Base-by-base conservation (phyloP, 2,888 invertebrate species). In the Spodoptera picta region DNA sequence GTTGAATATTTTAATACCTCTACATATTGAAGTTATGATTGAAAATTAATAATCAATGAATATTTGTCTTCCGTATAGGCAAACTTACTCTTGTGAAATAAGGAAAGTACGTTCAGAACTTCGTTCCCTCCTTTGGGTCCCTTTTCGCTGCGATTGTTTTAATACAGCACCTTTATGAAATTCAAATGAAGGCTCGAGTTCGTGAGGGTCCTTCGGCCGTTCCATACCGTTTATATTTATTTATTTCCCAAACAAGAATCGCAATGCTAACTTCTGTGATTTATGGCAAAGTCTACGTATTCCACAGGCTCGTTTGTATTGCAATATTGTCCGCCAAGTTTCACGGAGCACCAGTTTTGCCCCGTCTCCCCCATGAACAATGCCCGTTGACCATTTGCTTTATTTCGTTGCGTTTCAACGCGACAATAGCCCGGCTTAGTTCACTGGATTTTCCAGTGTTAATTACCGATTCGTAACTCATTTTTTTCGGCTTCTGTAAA, bases 151-250 rank as follows among this genome's bases (percentile, higher is more conserved):
- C 84, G 83, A 86, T 89, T 90, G 86, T 88, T 90, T 85, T 85
- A 87, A 89, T 83, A 87, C 83, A 83, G 83, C 82, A 85, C 85
- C 84, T 89, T 87, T 89, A 87, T 90, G 88, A 89, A 90, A 89
- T 91, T 90, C 87, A 90, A 89, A 92, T 90, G 83, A 88, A 81
- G 74, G 63, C 78, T 71, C 68, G 65, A 73, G 80, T 81, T 80
- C 79, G 77, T 71, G 58, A 73, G 71, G 70, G 77, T 77, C 80
- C 79, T 81, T 81, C 67, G 71, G 60, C 73, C 71, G 66, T 65
- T 73, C 77, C 80, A 71, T 80, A 83, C 83, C 79, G 72, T 69
- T 65, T 69, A 69, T 84, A 85, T 85, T 87, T 90, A 89, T 89
- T 88, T 89, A 88, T 88, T 85, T 87, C 81, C 83, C 77, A 84